Evolutionary conservation across 2,113 vertebrate species (phyloP), one percentile per base, ranked within the genome.

Genomic region (Toxostoma redivivum): DNA sequence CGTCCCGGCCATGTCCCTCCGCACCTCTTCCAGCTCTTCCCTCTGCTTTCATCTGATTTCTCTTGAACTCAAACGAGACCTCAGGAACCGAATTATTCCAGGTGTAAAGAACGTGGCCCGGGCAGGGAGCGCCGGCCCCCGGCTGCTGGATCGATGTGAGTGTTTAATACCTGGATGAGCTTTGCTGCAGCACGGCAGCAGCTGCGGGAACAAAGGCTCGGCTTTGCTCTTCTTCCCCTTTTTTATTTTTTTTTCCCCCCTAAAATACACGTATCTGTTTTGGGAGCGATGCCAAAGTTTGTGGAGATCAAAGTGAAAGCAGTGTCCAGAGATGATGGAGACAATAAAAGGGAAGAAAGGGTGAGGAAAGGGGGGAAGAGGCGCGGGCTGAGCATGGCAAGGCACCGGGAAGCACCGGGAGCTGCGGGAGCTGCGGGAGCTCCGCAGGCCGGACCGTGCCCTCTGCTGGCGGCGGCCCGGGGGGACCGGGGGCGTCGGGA

Each of bases 191-290:
- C 95, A 78, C 93, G 94, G 92, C 94, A 95, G 91, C 96, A 97
- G 95, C 97, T 97, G 96, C 92, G 92, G 96, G 96, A 97, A 97
- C 95, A 97, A 97, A 97, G 97, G 90, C 96, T 95, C 70, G 5
- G 81, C 95, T 96, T 92, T 70, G 77, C 95, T 83, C 90, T 69
- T 67, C 66, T 94, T 78, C 48, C 13, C 70, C 15, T 7, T 12
- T 57, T 35, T 54, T 37, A n/a, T 62, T 45, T 28, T 28, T 18
- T 79, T 31, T 19, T 37, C 1, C 8, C 3, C 40, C 2, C 8
- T 3, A 90, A 92, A 83, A 95, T 25, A 42, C 73, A 90, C 94
- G 50, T 66, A 76, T 79, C 79, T 69, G 54, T 94, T 91, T 91
- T 67, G 72, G 95, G 94, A 97, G 57, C 10, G 4, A 65, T 86